Percentiles rank a stretch among this genome's conserved stretches.
Conservation (phyloP, 2,113 vertebrate genomes). For the Pelecanoides urinatrix region DNA sequence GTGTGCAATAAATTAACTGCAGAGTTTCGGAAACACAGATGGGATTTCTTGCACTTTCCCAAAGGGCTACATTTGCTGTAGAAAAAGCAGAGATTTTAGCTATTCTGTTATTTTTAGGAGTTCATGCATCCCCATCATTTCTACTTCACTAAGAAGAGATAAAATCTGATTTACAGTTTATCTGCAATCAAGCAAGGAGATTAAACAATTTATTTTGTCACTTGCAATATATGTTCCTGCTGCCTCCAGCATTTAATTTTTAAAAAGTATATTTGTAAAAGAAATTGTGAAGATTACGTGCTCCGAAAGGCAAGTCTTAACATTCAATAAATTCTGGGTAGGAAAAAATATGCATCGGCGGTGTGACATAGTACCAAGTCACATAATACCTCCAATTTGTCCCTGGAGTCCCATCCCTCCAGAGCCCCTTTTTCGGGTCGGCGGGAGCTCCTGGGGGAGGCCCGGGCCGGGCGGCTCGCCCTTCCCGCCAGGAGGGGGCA, state of each 20-base stretch:
- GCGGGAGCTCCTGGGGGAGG: no score
- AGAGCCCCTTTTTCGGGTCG: background rate
- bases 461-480: background rate
- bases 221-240: background rate
- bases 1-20: constrained; percentile 36
- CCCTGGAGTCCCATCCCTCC: accelerated
- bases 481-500: background rate
- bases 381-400: accelerated
- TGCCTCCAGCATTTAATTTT: background rate
- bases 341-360: accelerated
- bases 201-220: background rate
- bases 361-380: background rate
- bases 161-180: constrained; percentile 3
- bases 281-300: accelerated
- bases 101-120: constrained; percentile 32
- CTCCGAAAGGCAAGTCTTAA: no score
- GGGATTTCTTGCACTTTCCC: constrained; percentile 43
- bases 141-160: background rate
- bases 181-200: constrained; percentile 1
- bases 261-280: background rate
- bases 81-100: background rate
- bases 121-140: background rate
- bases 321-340: accelerated
- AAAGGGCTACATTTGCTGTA: constrained; percentile 7
- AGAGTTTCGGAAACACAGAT: constrained; percentile 50